phyloP scores from a whole-genome alignment of 2,888 invertebrate genomes.

The Periphyllus acericola region DNA sequence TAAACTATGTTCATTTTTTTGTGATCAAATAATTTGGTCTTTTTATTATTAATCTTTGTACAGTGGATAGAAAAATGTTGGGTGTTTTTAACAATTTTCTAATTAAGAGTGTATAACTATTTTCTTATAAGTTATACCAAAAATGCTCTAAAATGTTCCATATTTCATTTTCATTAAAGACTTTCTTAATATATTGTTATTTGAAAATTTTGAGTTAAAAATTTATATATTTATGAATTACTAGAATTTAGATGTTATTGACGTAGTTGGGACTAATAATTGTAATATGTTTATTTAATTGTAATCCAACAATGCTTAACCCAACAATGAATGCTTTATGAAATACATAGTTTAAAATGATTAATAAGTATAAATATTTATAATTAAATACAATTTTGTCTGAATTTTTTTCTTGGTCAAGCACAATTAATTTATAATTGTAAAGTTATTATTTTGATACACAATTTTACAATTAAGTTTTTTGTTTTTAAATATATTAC shows the following conservation, averaged over 20 bases:
- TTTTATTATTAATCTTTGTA: slow-evolving; percentile 53
- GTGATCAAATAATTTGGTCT: slow-evolving; percentile 1
- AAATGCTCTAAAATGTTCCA: background rate
- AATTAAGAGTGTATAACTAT: slow-evolving; percentile 16
- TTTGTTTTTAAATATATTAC: background rate
- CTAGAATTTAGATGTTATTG: slow-evolving; percentile 29
- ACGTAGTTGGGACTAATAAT: slow-evolving; percentile 5
- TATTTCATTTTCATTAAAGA: background rate
- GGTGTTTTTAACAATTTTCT: slow-evolving; percentile 6
- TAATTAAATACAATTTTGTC: background rate
- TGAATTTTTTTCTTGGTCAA: background rate
- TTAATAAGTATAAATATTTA: background rate
- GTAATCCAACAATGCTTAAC: background rate
- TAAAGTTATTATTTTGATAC: background rate
- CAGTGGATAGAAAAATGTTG: slow-evolving; percentile 45
- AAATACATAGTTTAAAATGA: slow-evolving; percentile 12
- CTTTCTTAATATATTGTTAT: background rate
- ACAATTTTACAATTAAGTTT: slow-evolving; percentile 22
- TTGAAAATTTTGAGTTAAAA: background rate
- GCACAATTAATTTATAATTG: slow-evolving; percentile 13
- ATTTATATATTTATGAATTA: slow-evolving; percentile 14
- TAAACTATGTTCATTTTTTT: background rate
- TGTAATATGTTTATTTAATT: background rate
- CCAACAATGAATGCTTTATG: slow-evolving; percentile 7
- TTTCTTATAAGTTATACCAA: slow-evolving; percentile 26